Evolutionary conservation across 2,113 vertebrate species (phyloP).

Genomic region (Chamaetylas fuelleborni): DNA sequence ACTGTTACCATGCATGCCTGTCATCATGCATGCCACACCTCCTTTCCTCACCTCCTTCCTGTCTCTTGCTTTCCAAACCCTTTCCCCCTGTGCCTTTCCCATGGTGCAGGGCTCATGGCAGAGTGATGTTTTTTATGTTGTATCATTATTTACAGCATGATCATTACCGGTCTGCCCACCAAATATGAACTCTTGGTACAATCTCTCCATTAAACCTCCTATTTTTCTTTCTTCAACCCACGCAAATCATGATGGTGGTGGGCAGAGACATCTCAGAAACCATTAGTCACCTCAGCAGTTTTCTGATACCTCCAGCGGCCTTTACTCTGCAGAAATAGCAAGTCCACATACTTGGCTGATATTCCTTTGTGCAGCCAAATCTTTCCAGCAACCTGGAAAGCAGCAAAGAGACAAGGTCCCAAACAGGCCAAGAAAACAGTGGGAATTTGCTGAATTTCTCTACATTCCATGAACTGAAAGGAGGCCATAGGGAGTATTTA

Average conservation of each 20-base stretch:
- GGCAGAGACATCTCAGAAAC: conserved; percentile 14
- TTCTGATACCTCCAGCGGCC: background rate
- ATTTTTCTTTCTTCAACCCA: background rate
- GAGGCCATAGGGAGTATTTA: background rate
- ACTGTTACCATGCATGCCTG: conserved; percentile 53
- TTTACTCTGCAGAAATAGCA: background rate
- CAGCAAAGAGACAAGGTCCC: background rate
- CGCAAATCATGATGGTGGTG: background rate
- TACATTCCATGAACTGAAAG: background rate
- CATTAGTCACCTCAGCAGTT: conserved; percentile 20
- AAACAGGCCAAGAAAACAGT: background rate
- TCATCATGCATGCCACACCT: conserved; percentile 55
- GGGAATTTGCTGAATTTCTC: background rate
- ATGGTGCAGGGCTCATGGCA: background rate
- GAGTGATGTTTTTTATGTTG: background rate
- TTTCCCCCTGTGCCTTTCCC: background rate
- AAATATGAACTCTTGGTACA: background rate
- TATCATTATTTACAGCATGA: background rate
- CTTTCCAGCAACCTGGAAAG: conserved; percentile 6
- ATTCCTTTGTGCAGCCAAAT: conserved; percentile 38
- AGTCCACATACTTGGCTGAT: conserved; percentile 1
- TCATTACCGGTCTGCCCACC: background rate
- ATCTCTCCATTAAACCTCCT: background rate
- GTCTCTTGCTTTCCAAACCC: background rate
- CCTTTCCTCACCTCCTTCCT: background rate